Conservation (phyloP, 2,888 invertebrate genomes). For the Ectemnius continuus region DNA sequence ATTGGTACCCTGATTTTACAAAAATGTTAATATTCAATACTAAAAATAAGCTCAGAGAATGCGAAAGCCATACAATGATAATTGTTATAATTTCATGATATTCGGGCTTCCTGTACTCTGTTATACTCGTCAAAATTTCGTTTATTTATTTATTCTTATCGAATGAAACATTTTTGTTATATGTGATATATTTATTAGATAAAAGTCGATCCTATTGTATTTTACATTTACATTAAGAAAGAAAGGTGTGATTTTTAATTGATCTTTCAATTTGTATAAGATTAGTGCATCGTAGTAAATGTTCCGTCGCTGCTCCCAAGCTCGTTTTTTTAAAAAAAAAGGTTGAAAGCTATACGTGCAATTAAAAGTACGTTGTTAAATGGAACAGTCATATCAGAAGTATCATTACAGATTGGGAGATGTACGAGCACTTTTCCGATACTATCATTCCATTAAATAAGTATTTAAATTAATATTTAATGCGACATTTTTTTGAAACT, state of each 20-base stretch:
- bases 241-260: constrained; percentile 36
- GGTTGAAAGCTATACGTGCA: no score
- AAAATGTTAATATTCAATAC: no score
- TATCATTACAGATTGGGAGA: constrained; percentile 17
- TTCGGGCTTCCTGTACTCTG: constrained; percentile 33
- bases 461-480: constrained; percentile 37
- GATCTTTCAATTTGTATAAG: constrained; percentile 35
- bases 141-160: constrained; percentile 59
- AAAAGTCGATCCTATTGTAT: constrained; percentile 53
- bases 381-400: constrained; percentile 12
- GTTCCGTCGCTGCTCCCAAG: constrained; percentile 27
- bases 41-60: no score
- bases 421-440: constrained; percentile 27
- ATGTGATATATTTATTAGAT: constrained; percentile 61
- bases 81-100: constrained; percentile 27
- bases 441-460: constrained; percentile 47
- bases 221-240: constrained; percentile 42
- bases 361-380: no score
- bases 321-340: no score
- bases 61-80: no score
- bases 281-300: constrained; percentile 17
- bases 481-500: constrained; percentile 4
- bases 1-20: no score
- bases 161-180: constrained; percentile 46
- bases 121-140: constrained; percentile 38